A percentile compares a stretch with the other conserved stretches of the same genome.
Conservation (phyloP, 1,140 invertebrate genomes). For the Halictus rubicundus region DNA sequence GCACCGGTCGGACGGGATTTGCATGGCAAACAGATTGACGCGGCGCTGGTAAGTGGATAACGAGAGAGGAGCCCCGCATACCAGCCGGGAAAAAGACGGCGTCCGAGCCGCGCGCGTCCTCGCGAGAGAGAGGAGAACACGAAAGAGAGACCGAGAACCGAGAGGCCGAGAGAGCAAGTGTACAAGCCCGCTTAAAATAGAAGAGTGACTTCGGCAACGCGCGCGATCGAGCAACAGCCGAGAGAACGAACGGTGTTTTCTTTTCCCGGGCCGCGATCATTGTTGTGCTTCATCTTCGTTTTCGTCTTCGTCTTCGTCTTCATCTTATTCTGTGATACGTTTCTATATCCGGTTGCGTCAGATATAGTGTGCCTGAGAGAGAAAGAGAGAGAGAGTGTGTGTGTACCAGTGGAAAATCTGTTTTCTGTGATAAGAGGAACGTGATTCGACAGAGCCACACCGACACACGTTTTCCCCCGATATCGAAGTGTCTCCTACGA, state of each 20-base stretch:
- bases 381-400: too few species aligned
- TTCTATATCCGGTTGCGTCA: constrained; percentile 32
- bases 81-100: constrained; percentile 53
- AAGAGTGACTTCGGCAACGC: constrained; percentile 58
- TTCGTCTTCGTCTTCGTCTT: too few species aligned
- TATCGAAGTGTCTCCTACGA: constrained; percentile 58
- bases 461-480: not conserved
- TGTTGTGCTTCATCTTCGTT: constrained; percentile 1
- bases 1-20: constrained; percentile 75
- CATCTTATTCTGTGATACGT: constrained; percentile 60
- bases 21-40: constrained; percentile 79
- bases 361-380: constrained; percentile 1
- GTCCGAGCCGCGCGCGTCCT: constrained; percentile 12
- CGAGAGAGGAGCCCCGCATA: constrained; percentile 56
- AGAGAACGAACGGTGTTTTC: constrained; percentile 47
- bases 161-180: constrained; percentile 57
- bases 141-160: constrained; percentile 31
- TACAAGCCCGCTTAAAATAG: constrained; percentile 53
- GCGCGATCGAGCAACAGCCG: constrained; percentile 42
- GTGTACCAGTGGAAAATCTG: not conserved
- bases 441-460: too few species aligned
- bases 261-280: constrained; percentile 11
- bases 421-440: constrained; percentile 48
- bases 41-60: constrained; percentile 75
- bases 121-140: constrained; percentile 28